Evolutionary conservation across 1,140 invertebrate species (phyloP), one percentile per base, ranked within the genome.

Genomic region (Psilanteris sp.): DNA sequence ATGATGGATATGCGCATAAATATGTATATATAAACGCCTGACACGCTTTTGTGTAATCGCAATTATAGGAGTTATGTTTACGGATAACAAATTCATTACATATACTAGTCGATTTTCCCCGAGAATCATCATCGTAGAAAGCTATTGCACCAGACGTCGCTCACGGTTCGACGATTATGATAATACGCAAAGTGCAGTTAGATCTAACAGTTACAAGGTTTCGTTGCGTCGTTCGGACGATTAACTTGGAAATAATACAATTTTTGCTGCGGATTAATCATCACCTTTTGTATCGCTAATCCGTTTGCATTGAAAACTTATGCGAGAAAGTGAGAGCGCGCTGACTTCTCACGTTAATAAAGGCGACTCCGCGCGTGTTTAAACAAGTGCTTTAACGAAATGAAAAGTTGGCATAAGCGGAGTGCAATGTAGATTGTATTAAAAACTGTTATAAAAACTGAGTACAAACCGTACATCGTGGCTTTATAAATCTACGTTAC

Each of bases 191-290:
- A 26, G 59, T 66, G 57, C 68, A 64, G 57, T 64, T 62, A 64
- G 59, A 66, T 36, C 29, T 66, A 73, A 73, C 70, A 73, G 59
- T 73, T 73, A 73, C 59, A 73, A 73, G 70, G 70, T 73, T 73
- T 59, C 52, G 9, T 54, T 34, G 29, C 59, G 41, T 32, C 24
- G 68, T 55, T 24, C 57, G 27, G 57, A 32, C 50, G 32, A 72
- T 72, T 62, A 64, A 64, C 31, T 39, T 37, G 18, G 26, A 39
- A 39, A 72, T 62, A 72, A 72, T 62, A 54, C 55, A 61, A 62
- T 62, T 29, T 46, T 32, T 36, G 43, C 32, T 14, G 22, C 20
- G 13, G 18, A 41, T 50, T 52, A 71, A 61, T 24, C 10, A 31
- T 71, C 34, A 36, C 59, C n/a, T 13, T 37, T 37, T 34, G 16